Evolutionary conservation across 2,797 vertebrate genomes (phyloP), one percentile per base, ranked within the genome.

Genomic region (Paguma larvata): DNA sequence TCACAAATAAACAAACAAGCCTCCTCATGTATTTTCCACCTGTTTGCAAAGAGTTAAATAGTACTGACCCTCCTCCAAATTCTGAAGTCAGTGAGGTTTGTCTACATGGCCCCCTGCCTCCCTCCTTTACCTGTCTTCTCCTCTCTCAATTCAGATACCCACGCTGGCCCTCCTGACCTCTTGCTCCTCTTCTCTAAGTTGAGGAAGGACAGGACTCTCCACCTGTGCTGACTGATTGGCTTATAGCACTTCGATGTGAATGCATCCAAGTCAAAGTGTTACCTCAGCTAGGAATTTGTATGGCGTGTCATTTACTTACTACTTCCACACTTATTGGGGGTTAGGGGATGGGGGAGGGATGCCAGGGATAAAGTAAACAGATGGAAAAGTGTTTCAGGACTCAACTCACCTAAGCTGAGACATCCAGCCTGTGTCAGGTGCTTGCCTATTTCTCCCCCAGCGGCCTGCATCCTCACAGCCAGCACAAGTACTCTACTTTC

Each of bases 21-120:
- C 25, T 88, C 63, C 27, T 78, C 25, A 44, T 13, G 4, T 62
- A 85, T 14, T 25, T 85, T 67, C 65, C 19, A 41, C 62, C 65
- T 93, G 46, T 94, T 79, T 93, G 75, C 63, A 68, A 79, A 77
- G 79, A 87, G 23, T 89, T 30, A 86, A 93, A 68, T 68, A 44
- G 27, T 84, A 75, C 30, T 34, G 48, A 82, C 32, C 10, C 44
- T 68, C 44, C 44, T n/a, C 65, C 82, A n/a, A 41, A 12, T 41
- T 38, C 30, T 44, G 46, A 44, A 44, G 51, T 72, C 77, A n/a
- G 0, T 3, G 14, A 91, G 67, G n/a, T 53, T 85, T 90, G 19
- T 80, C 75, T 46, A 14, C n/a, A 27, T 30, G 12, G 41, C 62
- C 27, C 44, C 32, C 2, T n/a, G 41, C 21, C 70, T 84, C 48